These are phyloP conservation scores for Uromys caudimaculatus DNA, from an alignment of 2,797 vertebrate genomes.

Conservation along the genomic window DNA sequence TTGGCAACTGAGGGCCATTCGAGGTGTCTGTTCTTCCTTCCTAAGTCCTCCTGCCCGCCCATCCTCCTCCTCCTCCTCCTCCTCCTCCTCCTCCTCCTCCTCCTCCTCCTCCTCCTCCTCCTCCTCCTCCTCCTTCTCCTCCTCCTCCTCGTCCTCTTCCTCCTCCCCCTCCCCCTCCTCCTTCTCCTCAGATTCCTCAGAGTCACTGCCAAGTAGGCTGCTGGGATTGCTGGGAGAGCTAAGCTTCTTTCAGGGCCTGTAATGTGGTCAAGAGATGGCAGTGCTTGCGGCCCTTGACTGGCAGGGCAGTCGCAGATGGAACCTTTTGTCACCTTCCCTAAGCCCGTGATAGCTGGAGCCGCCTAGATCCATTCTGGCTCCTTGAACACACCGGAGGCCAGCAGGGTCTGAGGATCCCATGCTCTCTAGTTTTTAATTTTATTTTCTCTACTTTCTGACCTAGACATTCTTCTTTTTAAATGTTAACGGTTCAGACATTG, in stretches of 20 bases:
- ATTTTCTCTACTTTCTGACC: neutral
- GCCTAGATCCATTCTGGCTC: constrained; percentile 77
- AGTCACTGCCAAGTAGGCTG: constrained; percentile 59
- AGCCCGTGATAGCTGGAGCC: neutral
- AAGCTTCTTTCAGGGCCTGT: constrained; percentile 68
- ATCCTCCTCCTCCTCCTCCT: constrained; percentile 22
- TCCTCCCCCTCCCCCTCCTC: too few species aligned
- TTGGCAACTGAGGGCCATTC: neutral
- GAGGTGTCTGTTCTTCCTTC: constrained; percentile 38
- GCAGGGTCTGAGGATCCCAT: fast-evolving
- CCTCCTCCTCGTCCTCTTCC: too few species aligned
- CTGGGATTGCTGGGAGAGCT: neutral
- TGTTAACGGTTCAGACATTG: neutral
- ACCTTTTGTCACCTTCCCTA: neutral
- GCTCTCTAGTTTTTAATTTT: neutral
- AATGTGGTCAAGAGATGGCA: constrained; percentile 74
- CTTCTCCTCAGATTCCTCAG: neutral
- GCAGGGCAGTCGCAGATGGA: neutral
- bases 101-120: too few species aligned
- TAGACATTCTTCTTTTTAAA: neutral
- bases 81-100: fast-evolving
- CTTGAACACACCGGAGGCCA: constrained; percentile 79
- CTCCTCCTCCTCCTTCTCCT: too few species aligned
- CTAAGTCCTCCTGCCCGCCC: neutral
- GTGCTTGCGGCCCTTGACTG: constrained; percentile 48